Conservation (phyloP, 2,113 vertebrate genomes). For the Axis porcinus region DNA sequence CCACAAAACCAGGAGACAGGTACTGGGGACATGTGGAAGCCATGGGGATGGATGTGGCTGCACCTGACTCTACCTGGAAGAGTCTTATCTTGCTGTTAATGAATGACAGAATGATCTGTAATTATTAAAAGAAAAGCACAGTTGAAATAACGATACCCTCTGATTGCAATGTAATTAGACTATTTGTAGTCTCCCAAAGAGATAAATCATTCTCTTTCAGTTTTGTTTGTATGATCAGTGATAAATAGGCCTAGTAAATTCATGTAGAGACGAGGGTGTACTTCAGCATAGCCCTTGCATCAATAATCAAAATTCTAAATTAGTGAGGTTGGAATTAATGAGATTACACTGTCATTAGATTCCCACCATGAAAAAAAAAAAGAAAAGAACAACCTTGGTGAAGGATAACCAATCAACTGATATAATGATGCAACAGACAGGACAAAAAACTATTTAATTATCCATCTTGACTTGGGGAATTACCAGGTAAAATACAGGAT, state of each 20-base stretch:
- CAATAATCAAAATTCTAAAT: conserved; percentile 41
- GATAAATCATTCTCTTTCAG: conserved; percentile 34
- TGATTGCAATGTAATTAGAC: background rate
- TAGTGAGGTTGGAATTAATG: background rate
- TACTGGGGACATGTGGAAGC: background rate
- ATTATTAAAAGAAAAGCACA: conserved; percentile 3
- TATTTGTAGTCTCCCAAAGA: conserved; percentile 37
- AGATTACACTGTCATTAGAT: background rate
- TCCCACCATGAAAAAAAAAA: background rate
- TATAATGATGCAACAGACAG: background rate
- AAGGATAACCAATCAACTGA: background rate
- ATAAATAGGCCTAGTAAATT: conserved; percentile 39
- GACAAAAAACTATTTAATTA: background rate
- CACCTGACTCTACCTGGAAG: background rate
- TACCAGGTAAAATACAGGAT: background rate
- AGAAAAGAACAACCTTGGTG: background rate
- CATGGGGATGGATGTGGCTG: background rate
- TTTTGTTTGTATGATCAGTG: conserved; percentile 39
- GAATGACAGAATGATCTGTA: background rate
- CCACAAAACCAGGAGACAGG: background rate
- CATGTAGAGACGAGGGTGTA: background rate
- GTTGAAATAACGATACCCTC: background rate
- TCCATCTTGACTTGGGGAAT: background rate
- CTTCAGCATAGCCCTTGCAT: background rate
- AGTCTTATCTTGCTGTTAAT: background rate